Evolutionary conservation across 1,140 invertebrate species (phyloP).

Genomic region (Caenorhabditis briggsae): DNA sequence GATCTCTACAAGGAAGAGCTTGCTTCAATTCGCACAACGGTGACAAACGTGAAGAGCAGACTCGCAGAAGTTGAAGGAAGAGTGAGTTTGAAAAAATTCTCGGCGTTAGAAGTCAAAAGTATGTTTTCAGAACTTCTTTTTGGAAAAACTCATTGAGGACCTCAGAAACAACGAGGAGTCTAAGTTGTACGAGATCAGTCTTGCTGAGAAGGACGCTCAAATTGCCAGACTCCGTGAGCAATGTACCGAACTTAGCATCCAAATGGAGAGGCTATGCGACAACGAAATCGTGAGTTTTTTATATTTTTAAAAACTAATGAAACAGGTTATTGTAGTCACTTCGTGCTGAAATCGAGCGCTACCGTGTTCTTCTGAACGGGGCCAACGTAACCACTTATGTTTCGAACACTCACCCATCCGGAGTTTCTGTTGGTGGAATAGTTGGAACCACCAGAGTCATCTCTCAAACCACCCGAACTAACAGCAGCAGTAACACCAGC

Average conservation of each 20-base stretch:
- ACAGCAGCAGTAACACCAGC: conserved; percentile 19
- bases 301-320: no score
- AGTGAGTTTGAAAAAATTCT: background rate
- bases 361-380: conserved; percentile 24
- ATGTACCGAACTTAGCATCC: conserved; percentile 48
- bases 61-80: conserved; percentile 49
- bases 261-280: conserved; percentile 49
- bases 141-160: conserved; percentile 35
- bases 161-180: conserved; percentile 24
- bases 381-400: conserved; percentile 33
- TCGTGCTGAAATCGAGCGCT: conserved; percentile 40
- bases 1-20: conserved; percentile 48
- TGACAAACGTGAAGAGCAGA: conserved; percentile 8
- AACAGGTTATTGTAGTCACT: background rate
- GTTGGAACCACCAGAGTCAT: conserved; percentile 3
- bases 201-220: conserved; percentile 24
- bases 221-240: conserved; percentile 48
- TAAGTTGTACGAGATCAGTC: conserved; percentile 37
- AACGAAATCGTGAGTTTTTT: conserved; percentile 21
- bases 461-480: conserved; percentile 7
- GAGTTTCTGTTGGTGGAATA: background rate
- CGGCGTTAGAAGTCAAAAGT: background rate
- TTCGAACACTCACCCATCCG: conserved; percentile 5
- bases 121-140: conserved; percentile 40
- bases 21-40: conserved; percentile 3